Percentiles rank a stretch among this genome's conserved stretches.
These are phyloP conservation scores for Drosophila equinoxialis DNA, from an alignment of 1,140 invertebrate species.

Conservation along the genomic window DNA sequence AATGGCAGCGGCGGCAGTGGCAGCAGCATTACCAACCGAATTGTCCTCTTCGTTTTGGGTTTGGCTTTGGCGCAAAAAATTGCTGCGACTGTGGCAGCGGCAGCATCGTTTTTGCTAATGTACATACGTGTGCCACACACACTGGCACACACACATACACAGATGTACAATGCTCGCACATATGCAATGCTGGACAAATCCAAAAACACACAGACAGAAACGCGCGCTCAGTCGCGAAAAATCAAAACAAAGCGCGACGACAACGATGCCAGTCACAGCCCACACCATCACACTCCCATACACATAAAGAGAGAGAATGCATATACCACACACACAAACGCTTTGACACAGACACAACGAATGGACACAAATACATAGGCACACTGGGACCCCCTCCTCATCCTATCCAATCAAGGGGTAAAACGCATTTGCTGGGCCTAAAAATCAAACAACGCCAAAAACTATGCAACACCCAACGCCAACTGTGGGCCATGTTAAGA, in stretches of 20 bases:
- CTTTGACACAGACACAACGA: background rate
- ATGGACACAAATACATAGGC: conserved; percentile 6
- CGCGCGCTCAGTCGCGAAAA: conserved; percentile 79
- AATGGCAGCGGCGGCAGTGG: conserved; percentile 41
- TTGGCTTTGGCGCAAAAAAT: conserved; percentile 67
- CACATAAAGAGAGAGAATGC: conserved; percentile 41
- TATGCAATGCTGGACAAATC: conserved; percentile 69
- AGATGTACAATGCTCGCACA: conserved; percentile 43
- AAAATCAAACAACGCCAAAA: conserved; percentile 77
- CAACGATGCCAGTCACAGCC: conserved; percentile 40
- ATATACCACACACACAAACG: conserved; percentile 27
- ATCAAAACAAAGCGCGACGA: conserved; percentile 80
- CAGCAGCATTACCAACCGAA: conserved; percentile 60
- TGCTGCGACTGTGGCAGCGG: conserved; percentile 54
- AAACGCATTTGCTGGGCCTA: conserved; percentile 79
- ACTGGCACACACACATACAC: conserved; percentile 29
- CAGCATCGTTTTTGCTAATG: conserved; percentile 65
- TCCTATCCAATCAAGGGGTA: conserved; percentile 55
- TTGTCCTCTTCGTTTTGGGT: conserved; percentile 75
- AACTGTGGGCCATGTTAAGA: background rate
- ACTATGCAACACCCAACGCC: conserved; percentile 63
- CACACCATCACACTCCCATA: conserved; percentile 26
- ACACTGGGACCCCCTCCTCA: background rate
- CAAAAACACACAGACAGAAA: conserved; percentile 66
- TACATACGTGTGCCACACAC: conserved; percentile 53